A percentile compares a stretch with the other conserved stretches of the same genome.
These are phyloP conservation scores for Lamellibrachia luymesi DNA, from an alignment of 1,140 invertebrate species.

Conservation along the genomic window DNA sequence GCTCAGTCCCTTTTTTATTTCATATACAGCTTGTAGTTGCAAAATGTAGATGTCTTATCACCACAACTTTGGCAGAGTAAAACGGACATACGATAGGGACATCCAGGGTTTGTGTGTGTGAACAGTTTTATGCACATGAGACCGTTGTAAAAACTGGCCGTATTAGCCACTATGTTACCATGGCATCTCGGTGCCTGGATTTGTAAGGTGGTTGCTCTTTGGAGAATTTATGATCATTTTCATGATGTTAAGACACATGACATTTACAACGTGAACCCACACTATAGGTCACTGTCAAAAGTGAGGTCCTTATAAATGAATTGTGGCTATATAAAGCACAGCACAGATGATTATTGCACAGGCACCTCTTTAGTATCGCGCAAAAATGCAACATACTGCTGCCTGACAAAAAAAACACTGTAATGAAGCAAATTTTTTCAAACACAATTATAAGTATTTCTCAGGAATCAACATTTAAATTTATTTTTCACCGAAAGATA, in stretches of 20 bases:
- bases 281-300: not conserved
- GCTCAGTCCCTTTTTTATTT: too few species aligned
- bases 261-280: not conserved
- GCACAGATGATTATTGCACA: too few species aligned
- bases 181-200: not conserved
- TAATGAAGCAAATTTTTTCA: too few species aligned
- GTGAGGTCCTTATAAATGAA: not conserved
- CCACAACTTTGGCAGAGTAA: not conserved
- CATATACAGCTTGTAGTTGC: not conserved
- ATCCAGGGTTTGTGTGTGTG: not conserved
- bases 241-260: not conserved
- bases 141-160: not conserved
- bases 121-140: not conserved
- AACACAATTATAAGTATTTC: too few species aligned
- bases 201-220: not conserved
- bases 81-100: not conserved
- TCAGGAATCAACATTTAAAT: too few species aligned
- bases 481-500: too few species aligned
- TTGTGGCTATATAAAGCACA: not conserved
- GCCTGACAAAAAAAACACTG: too few species aligned
- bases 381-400: too few species aligned
- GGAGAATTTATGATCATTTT: not conserved
- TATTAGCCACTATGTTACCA: not conserved
- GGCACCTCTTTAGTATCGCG: too few species aligned
- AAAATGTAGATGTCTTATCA: not conserved